Percentiles rank a stretch among this genome's conserved stretches.
Conservation (phyloP, 2,113 vertebrate genomes). For the Aldabrachelys gigantea region DNA sequence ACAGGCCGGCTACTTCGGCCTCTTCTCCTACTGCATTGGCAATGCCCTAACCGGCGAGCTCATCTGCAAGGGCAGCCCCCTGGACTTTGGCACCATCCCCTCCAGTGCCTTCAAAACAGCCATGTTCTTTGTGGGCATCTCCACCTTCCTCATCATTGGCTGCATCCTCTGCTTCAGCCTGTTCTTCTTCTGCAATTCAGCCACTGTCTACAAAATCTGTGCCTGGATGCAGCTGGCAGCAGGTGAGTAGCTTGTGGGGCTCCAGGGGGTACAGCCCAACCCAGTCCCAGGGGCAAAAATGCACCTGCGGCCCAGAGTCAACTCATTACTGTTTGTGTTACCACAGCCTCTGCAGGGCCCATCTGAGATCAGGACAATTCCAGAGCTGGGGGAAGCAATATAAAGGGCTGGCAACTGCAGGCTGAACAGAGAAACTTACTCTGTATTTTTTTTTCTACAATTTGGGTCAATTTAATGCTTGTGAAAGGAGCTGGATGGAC, state of each 20-base stretch:
- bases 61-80: slow-evolving; percentile 94
- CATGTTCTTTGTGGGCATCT: slow-evolving; percentile 97
- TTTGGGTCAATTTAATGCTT: neutral
- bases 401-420: neutral
- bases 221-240: slow-evolving; percentile 98
- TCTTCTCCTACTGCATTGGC: slow-evolving; percentile 97
- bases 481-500: too few species aligned
- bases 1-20: slow-evolving; percentile 96
- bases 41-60: slow-evolving; percentile 95
- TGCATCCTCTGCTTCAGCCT: slow-evolving; percentile 95
- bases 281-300: too few species aligned
- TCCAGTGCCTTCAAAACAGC: slow-evolving; percentile 97
- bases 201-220: slow-evolving; percentile 97
- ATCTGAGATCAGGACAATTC: neutral
- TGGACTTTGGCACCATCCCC: slow-evolving; percentile 96
- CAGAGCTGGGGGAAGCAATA: too few species aligned
- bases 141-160: slow-evolving; percentile 93
- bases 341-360: neutral
- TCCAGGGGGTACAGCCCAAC: fast-evolving
- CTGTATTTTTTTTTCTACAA: neutral
- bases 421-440: neutral
- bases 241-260: slow-evolving; percentile 77
- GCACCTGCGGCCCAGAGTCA: neutral
- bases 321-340: neutral
- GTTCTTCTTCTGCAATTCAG: slow-evolving; percentile 97